Conservation (phyloP, 2,797 vertebrate genomes). For the Bovichtus diacanthus region DNA sequence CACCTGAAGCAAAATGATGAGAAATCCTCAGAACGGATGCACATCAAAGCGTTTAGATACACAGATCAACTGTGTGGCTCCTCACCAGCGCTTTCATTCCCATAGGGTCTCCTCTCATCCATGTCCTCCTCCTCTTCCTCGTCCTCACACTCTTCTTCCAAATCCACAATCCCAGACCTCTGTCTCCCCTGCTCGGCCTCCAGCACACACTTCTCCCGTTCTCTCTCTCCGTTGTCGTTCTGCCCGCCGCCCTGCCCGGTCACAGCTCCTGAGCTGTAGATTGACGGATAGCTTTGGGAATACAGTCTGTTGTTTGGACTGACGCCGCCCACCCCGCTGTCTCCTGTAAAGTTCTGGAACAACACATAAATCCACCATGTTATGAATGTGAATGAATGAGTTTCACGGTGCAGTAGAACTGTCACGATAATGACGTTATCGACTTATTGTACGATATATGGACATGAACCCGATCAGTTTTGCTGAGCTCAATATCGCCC, state of each 20-base stretch:
- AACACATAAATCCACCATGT: background rate
- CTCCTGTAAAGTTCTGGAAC: slow-evolving; percentile 74
- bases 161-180: slow-evolving; percentile 70
- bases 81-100: slow-evolving; percentile 81
- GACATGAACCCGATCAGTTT: no score
- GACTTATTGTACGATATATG: no score
- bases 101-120: slow-evolving; percentile 73
- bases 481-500: no score
- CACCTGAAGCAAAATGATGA: slow-evolving; percentile 76
- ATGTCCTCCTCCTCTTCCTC: slow-evolving; percentile 86
- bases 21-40: background rate
- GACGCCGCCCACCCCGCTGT: slow-evolving; percentile 68
- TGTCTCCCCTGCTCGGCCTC: slow-evolving; percentile 72
- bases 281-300: slow-evolving; percentile 89
- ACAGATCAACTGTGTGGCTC: fast-evolving
- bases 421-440: no score
- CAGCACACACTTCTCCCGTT: slow-evolving; percentile 62
- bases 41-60: background rate
- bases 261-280: slow-evolving; percentile 79
- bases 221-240: slow-evolving; percentile 73
- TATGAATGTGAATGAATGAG: background rate
- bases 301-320: slow-evolving; percentile 81
- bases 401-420: background rate
- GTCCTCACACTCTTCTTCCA: slow-evolving; percentile 84
- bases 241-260: slow-evolving; percentile 58